These are phyloP conservation scores for Ips typographus DNA, from an alignment of 1,140 invertebrate genomes.

Conservation along the genomic window DNA sequence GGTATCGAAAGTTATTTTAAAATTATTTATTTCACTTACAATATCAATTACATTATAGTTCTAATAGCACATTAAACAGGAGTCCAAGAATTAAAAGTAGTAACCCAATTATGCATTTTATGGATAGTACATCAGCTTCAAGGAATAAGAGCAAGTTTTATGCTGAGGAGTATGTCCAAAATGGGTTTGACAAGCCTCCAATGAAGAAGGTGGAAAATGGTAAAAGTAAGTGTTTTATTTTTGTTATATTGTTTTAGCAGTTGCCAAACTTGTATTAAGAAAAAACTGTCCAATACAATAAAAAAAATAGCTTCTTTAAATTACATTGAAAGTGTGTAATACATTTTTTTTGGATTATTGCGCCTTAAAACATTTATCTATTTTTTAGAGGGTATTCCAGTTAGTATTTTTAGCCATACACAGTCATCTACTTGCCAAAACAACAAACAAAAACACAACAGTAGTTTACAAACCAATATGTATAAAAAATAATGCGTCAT, in stretches of 20 bases:
- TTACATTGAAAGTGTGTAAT: too few species aligned
- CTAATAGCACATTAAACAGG: slow-evolving; percentile 27
- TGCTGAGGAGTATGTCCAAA: slow-evolving; percentile 12
- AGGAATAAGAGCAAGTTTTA: slow-evolving; percentile 38
- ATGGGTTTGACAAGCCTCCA: slow-evolving; percentile 18
- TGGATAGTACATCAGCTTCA: slow-evolving; percentile 33
- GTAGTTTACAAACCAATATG: too few species aligned
- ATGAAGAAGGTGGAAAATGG: slow-evolving; percentile 29
- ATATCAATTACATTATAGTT: slow-evolving; percentile 11
- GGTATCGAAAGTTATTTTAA: slow-evolving; percentile 6
- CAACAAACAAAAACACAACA: too few species aligned
- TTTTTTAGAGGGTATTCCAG: too few species aligned
- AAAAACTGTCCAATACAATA: neutral
- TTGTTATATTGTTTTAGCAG: neutral
- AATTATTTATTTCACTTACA: neutral
- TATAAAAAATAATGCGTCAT: too few species aligned
- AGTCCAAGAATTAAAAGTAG: slow-evolving; percentile 44
- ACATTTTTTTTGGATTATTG: too few species aligned
- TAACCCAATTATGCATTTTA: slow-evolving; percentile 43
- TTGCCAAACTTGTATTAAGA: neutral
- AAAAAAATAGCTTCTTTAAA: too few species aligned
- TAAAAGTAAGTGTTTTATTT: slow-evolving; percentile 33
- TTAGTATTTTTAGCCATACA: too few species aligned
- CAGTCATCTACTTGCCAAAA: too few species aligned
- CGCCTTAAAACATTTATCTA: too few species aligned